Evolutionary conservation across 1,140 invertebrate genomes (phyloP), one percentile per base, ranked within the genome.

Genomic region (Nomia melanderi): DNA sequence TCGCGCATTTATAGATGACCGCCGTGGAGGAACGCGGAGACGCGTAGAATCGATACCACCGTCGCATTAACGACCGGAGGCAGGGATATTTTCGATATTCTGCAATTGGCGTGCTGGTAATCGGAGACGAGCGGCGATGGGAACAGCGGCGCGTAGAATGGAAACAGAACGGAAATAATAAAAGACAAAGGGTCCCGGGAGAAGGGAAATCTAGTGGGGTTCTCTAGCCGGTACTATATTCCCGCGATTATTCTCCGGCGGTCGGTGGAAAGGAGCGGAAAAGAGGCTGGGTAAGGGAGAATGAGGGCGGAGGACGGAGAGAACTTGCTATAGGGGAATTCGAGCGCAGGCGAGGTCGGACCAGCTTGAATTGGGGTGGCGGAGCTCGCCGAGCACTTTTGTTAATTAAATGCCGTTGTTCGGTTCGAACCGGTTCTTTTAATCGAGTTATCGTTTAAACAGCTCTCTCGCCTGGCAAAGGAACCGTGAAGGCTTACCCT

Each of bases 341-440:
- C 71, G 65, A 82, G n/a, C n/a, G n/a, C n/a, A 78, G 67, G 36
- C 73, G 59, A 59, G 53, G 57, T 69, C 69, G 14, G 33, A 27
- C n/a, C 33, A 5, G 53, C n/a, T 8, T 31, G 53, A 66, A 65
- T 44, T 63, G 57, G 60, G 50, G 31, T 67, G 67, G 63, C 39
- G 82, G 88, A 88, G 85, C 86, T 88, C 88, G 86, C 87, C 66
- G 85, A 90, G 88, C 86, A 90, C 89, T 91, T 90, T 89, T 88
- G 89, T 90, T 91, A 90, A 91, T 90, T 91, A 90, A 90, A 90
- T 88, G 86, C 86, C 89, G 89, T 90, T 90, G 88, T 90, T 90
- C 89, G 86, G 85, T 88, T 89, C 86, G 86, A 83, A 84, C 84
- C 66, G 76, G 82, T 84, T 85, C 88, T 88, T 90, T 91, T 90